Evolutionary conservation across 2,113 vertebrate species (phyloP).

Genomic region (Bostrychus sinensis): DNA sequence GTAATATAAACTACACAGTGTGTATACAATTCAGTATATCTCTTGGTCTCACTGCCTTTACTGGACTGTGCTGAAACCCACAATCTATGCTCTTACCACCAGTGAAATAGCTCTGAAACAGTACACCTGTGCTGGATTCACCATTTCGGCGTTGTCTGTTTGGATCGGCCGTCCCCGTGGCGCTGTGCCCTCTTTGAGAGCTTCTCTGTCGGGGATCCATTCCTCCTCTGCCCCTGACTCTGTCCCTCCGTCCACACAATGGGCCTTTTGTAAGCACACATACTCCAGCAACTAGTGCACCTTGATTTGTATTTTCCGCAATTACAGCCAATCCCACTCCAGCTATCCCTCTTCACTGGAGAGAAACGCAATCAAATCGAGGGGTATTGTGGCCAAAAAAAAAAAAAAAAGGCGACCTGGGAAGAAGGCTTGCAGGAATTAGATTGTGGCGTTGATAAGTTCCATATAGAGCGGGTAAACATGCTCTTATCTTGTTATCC

Average conservation of each 20-base stretch:
- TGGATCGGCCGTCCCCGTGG: constrained; percentile 66
- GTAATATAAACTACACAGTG: too few species aligned
- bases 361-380: constrained; percentile 58
- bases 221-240: constrained; percentile 63
- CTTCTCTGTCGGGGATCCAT: constrained; percentile 61
- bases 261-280: constrained; percentile 61
- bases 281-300: constrained; percentile 53
- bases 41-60: constrained; percentile 23
- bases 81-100: constrained; percentile 36
- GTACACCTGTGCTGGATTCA: constrained; percentile 64
- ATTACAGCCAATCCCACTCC: constrained; percentile 49
- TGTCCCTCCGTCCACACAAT: constrained; percentile 60
- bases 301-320: constrained; percentile 53
- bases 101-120: constrained; percentile 61
- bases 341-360: constrained; percentile 49
- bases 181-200: constrained; percentile 62
- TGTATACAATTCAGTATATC: constrained; percentile 1
- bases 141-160: constrained; percentile 70
- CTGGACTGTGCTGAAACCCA: constrained; percentile 18
- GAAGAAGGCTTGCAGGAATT: constrained; percentile 71
- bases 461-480: constrained; percentile 74
- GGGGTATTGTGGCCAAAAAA: constrained; percentile 50
- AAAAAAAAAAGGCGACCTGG: constrained; percentile 43
- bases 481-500: constrained; percentile 80
- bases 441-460: constrained; percentile 74